These are phyloP conservation scores for Sturmia bella DNA, from an alignment of 2,888 invertebrate genomes.

Conservation along the genomic window DNA sequence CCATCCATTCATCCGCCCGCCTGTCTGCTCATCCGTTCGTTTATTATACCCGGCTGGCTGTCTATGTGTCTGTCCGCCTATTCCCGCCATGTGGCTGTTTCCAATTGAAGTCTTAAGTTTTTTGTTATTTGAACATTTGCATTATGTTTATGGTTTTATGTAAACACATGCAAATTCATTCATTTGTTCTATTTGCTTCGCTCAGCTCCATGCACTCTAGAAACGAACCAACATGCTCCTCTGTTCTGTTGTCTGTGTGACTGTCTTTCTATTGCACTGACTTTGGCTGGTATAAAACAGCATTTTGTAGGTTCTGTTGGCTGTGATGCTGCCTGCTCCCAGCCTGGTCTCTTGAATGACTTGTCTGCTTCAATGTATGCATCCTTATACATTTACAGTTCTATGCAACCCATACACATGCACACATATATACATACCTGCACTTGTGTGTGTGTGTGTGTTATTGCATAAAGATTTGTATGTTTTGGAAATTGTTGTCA, in stretches of 20 bases:
- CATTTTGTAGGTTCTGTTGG: constrained; percentile 30
- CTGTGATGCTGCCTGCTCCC: constrained; percentile 31
- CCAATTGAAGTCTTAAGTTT: constrained; percentile 63
- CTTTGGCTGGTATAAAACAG: constrained; percentile 3
- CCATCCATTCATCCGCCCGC: constrained; percentile 22
- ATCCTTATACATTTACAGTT: constrained; percentile 6
- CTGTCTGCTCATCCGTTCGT: constrained; percentile 9
- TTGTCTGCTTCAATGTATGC: constrained; percentile 49
- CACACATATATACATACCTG: background rate
- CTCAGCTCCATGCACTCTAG: constrained; percentile 20
- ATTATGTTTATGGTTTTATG: constrained; percentile 66
- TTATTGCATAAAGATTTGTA: constrained; percentile 9
- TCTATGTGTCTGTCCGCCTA: constrained; percentile 57
- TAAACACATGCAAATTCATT: constrained; percentile 70
- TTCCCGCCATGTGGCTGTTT: constrained; percentile 63
- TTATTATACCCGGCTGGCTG: constrained; percentile 14
- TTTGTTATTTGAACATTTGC: constrained; percentile 60
- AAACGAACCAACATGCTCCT: constrained; percentile 32
- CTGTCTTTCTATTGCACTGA: constrained; percentile 50
- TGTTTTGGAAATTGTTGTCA: constrained; percentile 65
- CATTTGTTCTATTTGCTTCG: constrained; percentile 67
- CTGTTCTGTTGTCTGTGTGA: constrained; percentile 48
- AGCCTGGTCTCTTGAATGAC: constrained; percentile 46
- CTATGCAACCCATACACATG: constrained; percentile 12
- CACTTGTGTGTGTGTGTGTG: no score